Percentiles rank a stretch among this genome's conserved stretches.
phyloP scores from a whole-genome alignment of 2,888 invertebrate species.

The Polymixis lichenea region DNA sequence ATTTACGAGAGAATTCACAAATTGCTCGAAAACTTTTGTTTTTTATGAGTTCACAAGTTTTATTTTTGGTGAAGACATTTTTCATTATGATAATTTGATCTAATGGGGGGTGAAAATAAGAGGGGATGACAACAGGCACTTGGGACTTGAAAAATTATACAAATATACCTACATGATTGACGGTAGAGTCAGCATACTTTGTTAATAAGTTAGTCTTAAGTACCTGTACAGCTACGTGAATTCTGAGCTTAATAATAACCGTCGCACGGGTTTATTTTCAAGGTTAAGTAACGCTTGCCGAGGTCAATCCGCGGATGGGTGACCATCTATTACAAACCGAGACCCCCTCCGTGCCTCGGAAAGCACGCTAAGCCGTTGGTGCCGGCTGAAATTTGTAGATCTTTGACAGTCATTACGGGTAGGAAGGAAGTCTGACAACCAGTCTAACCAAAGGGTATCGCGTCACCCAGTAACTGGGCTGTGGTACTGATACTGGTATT shows the following conservation, averaged over 20 bases:
- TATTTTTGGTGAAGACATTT: slow-evolving; percentile 59
- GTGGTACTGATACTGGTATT: no score
- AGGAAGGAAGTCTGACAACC: no score
- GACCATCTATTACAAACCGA: no score
- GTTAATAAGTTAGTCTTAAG: neutral
- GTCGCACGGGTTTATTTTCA: no score
- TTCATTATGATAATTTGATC: slow-evolving; percentile 59
- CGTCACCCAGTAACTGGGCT: no score
- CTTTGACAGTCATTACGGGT: no score
- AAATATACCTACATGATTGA: neutral
- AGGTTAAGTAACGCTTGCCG: neutral
- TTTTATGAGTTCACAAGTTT: slow-evolving; percentile 58
- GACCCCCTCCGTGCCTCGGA: no score
- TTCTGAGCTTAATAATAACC: neutral
- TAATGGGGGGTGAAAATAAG: slow-evolving; percentile 37
- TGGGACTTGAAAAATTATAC: neutral
- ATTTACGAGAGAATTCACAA: slow-evolving; percentile 66
- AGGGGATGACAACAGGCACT: slow-evolving; percentile 10
- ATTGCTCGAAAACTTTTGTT: slow-evolving; percentile 64
- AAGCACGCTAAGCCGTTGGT: no score
- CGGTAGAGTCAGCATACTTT: neutral
- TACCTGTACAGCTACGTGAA: neutral
- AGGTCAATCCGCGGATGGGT: neutral
- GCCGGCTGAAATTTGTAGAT: no score
- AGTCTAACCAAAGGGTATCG: no score